A percentile compares a stretch with the other conserved stretches of the same genome.
These are phyloP conservation scores for Rhagoletis pomonella DNA, from an alignment of 1,140 invertebrate genomes.

Conservation along the genomic window DNA sequence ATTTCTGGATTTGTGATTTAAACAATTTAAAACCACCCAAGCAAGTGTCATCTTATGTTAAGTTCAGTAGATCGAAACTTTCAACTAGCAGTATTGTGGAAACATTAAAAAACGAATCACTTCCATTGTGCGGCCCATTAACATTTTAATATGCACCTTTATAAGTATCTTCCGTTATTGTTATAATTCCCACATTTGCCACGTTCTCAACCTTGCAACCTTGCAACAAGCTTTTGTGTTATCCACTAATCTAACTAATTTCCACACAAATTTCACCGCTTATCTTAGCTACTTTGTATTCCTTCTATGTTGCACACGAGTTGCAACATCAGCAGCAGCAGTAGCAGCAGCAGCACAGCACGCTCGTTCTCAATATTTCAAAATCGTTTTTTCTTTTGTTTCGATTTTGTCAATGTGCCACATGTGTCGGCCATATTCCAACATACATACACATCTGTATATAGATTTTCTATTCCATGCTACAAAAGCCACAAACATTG, in stretches of 20 bases:
- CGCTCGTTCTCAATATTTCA: not conserved
- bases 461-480: not conserved
- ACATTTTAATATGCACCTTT: too few species aligned
- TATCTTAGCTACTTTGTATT: slow-evolving; percentile 49
- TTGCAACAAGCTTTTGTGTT: not conserved
- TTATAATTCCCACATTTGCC: too few species aligned
- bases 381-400: not conserved
- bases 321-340: slow-evolving; percentile 37
- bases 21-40: too few species aligned
- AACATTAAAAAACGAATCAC: too few species aligned
- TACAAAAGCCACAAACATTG: not conserved
- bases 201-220: slow-evolving; percentile 13
- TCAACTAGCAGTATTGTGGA: too few species aligned
- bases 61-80: too few species aligned
- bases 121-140: too few species aligned
- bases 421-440: not conserved
- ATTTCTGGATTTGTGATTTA: too few species aligned
- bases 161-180: too few species aligned
- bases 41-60: too few species aligned
- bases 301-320: slow-evolving; percentile 10
- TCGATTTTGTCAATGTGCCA: slow-evolving; percentile 34
- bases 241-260: slow-evolving; percentile 32
- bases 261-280: slow-evolving; percentile 36
- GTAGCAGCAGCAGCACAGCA: slow-evolving; percentile 2
- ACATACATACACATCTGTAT: not conserved